Percentiles rank a stretch among this genome's conserved stretches.
phyloP scores from a whole-genome alignment of 37 sponge, comb jelly and placozoan genomes.

The Tethya wilhelma region DNA sequence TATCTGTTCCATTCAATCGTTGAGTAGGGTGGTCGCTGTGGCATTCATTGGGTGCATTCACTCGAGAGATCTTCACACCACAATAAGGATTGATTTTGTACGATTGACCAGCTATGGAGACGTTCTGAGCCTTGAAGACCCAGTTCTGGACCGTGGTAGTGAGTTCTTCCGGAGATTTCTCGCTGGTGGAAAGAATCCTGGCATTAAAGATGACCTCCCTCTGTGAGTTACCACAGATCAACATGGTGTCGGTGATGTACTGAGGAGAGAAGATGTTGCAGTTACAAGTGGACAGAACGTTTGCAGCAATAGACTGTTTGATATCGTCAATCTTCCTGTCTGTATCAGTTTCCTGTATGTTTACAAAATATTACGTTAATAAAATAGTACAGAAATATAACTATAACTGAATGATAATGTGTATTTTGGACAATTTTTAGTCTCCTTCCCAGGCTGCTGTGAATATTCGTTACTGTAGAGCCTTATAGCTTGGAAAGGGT shows the following conservation, averaged over 20 bases:
- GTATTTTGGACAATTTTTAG: too few relatives aligned
- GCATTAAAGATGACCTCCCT: not conserved
- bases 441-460: too few relatives aligned
- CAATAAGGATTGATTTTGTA: not conserved
- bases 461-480: too few relatives aligned
- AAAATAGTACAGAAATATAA: too few relatives aligned
- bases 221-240: not conserved
- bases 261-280: not conserved
- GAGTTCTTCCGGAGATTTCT: not conserved
- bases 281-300: not conserved
- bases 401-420: too few relatives aligned
- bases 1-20: not conserved
- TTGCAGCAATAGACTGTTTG: not conserved
- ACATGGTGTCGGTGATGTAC: not conserved
- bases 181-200: not conserved
- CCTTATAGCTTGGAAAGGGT: too few relatives aligned
- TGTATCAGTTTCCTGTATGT: too few relatives aligned
- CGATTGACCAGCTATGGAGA: not conserved
- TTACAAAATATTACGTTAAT: not conserved
- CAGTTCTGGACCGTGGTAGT: too few relatives aligned
- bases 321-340: conserved; percentile 7
- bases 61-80: not conserved
- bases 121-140: not conserved
- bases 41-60: not conserved
- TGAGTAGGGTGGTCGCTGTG: not conserved